Evolutionary conservation across 2,888 invertebrate species (phyloP).

Genomic region (Ligdia adustata): DNA sequence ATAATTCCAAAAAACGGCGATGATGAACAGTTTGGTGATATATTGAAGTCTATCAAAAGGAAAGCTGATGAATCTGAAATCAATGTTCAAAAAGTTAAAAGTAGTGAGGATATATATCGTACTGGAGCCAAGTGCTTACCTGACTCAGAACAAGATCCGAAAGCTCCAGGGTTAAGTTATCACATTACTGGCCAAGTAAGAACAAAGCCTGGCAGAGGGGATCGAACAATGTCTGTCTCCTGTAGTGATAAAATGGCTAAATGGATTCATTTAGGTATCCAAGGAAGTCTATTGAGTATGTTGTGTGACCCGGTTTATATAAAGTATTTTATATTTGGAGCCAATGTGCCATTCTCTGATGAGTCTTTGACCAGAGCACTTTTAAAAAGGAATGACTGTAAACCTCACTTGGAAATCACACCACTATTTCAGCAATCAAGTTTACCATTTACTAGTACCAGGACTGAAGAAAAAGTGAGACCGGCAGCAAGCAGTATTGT

Average conservation of each 20-base stretch:
- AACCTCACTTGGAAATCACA: constrained; percentile 25
- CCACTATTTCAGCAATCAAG: constrained; percentile 58
- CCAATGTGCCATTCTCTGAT: constrained; percentile 85
- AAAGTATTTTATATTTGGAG: constrained; percentile 88
- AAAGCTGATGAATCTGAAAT: constrained; percentile 42
- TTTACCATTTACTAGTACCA: constrained; percentile 51
- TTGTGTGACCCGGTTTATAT: constrained; percentile 88
- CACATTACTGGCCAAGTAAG: constrained; percentile 89
- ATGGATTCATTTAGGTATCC: constrained; percentile 94
- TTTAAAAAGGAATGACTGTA: constrained; percentile 56
- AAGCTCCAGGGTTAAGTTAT: constrained; percentile 82
- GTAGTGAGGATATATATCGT: constrained; percentile 80
- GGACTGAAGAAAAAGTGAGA: constrained; percentile 42
- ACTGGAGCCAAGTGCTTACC: constrained; percentile 95
- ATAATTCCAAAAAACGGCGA: constrained; percentile 86
- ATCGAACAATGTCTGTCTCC: constrained; percentile 93
- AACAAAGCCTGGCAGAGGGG: constrained; percentile 96
- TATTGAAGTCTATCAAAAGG: constrained; percentile 52
- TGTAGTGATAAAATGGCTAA: constrained; percentile 97
- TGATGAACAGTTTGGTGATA: constrained; percentile 56
- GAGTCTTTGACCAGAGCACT: constrained; percentile 84
- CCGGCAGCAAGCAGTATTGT: constrained; percentile 68
- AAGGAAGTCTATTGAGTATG: constrained; percentile 90
- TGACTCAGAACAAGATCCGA: constrained; percentile 82
- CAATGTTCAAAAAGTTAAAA: constrained; percentile 48